Evolutionary conservation across 2,888 invertebrate genomes (phyloP), one percentile per base, ranked within the genome.

Genomic region (Mimas tiliae): DNA sequence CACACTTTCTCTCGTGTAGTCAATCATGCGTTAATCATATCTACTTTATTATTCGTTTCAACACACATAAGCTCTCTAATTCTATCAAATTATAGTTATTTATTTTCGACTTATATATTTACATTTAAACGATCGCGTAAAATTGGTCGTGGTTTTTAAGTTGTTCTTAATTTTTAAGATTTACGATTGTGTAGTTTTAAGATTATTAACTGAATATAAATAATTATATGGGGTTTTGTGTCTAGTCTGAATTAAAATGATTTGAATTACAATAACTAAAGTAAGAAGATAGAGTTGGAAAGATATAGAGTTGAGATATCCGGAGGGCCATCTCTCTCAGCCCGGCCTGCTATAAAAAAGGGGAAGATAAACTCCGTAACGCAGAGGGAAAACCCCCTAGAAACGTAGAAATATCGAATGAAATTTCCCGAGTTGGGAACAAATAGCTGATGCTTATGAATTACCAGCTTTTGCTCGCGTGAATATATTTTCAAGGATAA

Each of bases 91-190:
- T 16, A 42, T 19, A 19, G 11, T 58, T 42, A 58, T 58, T 58
- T 58, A 58, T 58, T 21, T 55, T 21, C 19, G 42, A 38, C 16
- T 58, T 58, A 42, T 19, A 58, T 58, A 58, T 58, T 42, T 58
- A 58, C 58, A 58, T 42, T 58, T 58, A 42, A 16, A 38, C 38
- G 19, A 21, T 19, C 16, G 12, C n/a, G 27, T 14, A 16, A 55
- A 55, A 38, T 34, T 55, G 19, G 38, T 19, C 8, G 38, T 19
- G 19, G 58, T 42, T 19, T 58, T 38, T 58, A 38, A 58, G 19
- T 19, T 11, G 58, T 12, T 38, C 1, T 58, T 58, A 58, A 58
- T 58, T 58, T 34, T 42, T 0, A 38, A 19, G 12, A 58, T 58
- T 58, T 58, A 58, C 38, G 42, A 12, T 27, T 27, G 2, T 27